Base-by-base conservation (phyloP, 2,113 vertebrate genomes). In the Platichthys stellatus region DNA sequence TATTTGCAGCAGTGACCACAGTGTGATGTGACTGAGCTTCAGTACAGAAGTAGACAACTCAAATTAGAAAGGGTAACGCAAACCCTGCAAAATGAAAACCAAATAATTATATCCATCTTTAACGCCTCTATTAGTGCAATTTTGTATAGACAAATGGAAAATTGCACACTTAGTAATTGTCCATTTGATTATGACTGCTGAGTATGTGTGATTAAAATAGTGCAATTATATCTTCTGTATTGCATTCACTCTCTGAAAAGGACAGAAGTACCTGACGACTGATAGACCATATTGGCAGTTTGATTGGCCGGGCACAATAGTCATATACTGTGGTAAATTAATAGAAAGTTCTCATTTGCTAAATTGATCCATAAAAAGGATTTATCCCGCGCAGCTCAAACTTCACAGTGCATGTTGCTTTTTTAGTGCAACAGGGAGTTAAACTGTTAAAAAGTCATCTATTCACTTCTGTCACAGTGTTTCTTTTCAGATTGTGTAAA, bases 151-250 rank as follows among this genome's bases (percentile, higher is more conserved):
- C 79, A 89, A 86, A 85, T 81, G 82, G 82, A 80, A 88, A 89
- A 90, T 88, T 78, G 86, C 80, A 81, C 87, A 86, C 79, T 84
- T 85, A 81, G 87, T 85, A 82, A 91, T 90, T 87, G 77, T 82
- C 90, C 87, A 86, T 92, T 91, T 89, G 81, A 92, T 88, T 85
- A 82, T 85, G 87, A 77, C 80, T 77, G 76, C 86, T 82, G 80
- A 86, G 85, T 80, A 82, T 81, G 82, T 87, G 84, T 78, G 78
- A 91, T 91, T 92, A 90, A 90, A 92, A 89, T 82, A 78, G 82
- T 84, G 91, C 86, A 85, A 92, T 92, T 92, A 88, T 76, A 88
- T 84, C 81, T 82, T 83, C 82, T 90, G 72, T 78, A 88, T 80
- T 86, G 77, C 58, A 78, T 88, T 89, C 62, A 62, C 56, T 68